Base-by-base conservation (phyloP, 2,888 invertebrate genomes). In the Erynnis tages region DNA sequence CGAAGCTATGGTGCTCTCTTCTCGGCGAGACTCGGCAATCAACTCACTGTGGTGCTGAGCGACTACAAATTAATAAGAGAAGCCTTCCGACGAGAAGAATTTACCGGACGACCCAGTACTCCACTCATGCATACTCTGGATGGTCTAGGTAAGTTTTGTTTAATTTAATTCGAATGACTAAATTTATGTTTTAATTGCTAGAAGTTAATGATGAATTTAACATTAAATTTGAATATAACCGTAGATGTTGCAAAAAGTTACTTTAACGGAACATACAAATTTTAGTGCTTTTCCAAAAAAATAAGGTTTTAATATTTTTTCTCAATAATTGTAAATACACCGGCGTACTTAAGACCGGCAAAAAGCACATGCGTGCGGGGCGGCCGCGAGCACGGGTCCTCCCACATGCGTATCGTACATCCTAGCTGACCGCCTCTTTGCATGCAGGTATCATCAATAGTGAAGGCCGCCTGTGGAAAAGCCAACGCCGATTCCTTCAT, bases 391-490 rank as follows among this genome's bases (percentile, higher is more conserved):
- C 13, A 13, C n/a, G 53, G 55, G 65, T 46, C 80, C 83, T 79
- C 86, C 82, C 80, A 79, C 79, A 64, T 56, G 55, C 58, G 59
- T 64, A 21, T 21, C 6, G 3, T 23, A 61, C 59, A 72, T 49
- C 54, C 47, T 49, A 32, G 44, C 54, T 58, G 50, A 63, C 59
- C 61, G 56, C 60, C 62, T 74, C 66, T 76, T 69, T 60, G 56
- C 65, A 73, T 82, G 43, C 91, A 97, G 97, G 97, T 65, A 94
- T 97, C 65, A 93, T 97, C 72, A 97, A 97, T 81, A 94, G 95
- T 66, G 95, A 95, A 62, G 97, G 97, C 56, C 93, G 93, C 61
- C 88, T 97, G 66, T 97, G 97, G 97, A 96, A 96, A 79, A 96
- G 94, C 67, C 97, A 97, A 76, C 91, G 97, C 54, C 92, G 94